phyloP scores from a whole-genome alignment of 64 coral and sea anemone genomes.

The Cladopsammia gracilis region DNA sequence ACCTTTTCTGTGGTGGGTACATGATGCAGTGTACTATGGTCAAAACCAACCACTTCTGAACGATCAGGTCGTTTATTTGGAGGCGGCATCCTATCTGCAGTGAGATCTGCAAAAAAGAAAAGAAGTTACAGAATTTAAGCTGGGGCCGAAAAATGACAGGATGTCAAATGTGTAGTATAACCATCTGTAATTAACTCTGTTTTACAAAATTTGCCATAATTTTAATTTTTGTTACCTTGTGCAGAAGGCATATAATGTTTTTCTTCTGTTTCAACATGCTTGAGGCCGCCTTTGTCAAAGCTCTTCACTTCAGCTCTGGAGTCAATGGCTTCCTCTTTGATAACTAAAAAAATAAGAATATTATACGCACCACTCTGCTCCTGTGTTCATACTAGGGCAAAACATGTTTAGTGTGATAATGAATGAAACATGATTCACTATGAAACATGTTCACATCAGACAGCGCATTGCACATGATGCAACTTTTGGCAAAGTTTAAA shows the following conservation, averaged over 20 bases:
- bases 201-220: too few relatives aligned
- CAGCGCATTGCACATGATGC: too few relatives aligned
- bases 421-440: too few relatives aligned
- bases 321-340: conserved; percentile 26
- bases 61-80: conserved; percentile 76
- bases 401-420: too few relatives aligned
- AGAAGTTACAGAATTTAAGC: background rate
- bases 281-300: conserved; percentile 8
- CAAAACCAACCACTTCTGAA: conserved; percentile 80
- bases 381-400: too few relatives aligned
- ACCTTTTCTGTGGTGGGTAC: conserved; percentile 81
- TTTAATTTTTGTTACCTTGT: background rate
- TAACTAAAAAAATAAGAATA: conserved; percentile 8
- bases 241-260: conserved; percentile 29
- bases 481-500: too few relatives aligned
- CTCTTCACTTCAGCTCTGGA: conserved; percentile 40
- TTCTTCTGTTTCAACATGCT: conserved; percentile 47
- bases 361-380: too few relatives aligned
- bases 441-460: too few relatives aligned
- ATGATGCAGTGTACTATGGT: conserved; percentile 86
- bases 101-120: conserved; percentile 54
- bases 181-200: too few relatives aligned
- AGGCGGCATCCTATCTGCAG: conserved; percentile 72
- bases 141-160: too few relatives aligned
- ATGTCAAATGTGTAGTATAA: too few relatives aligned